Evolutionary conservation across 2,797 vertebrate species (phyloP), one percentile per base, ranked within the genome.

Genomic region (Labroides dimidiatus): DNA sequence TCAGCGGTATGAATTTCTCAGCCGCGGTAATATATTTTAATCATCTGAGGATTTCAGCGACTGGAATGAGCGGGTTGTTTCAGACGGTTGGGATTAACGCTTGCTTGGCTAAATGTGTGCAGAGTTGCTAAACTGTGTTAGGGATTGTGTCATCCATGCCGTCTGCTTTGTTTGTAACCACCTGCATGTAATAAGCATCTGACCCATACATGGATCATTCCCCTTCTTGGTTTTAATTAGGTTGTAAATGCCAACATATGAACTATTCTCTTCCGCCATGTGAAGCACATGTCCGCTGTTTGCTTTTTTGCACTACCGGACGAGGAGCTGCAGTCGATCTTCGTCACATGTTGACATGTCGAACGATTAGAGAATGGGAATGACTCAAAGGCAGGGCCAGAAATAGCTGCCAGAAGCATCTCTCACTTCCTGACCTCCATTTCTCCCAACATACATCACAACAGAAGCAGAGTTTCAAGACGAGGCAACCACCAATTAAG

Each of bases 161-260:
- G 52, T 49, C 49, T 52, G 44, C 69, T 67, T 56, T 77, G 63
- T 69, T 68, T 43, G 57, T 8, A 37, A 37, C 61, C 66, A 81
- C 80, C 72, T 80, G 68, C 17, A 13, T 76, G 57, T 81, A 85
- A 82, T 74, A 58, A 88, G 70, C 55, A 50, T 52, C 76, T 87
- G 87, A 87, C 77, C 79, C 60, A 30, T 24, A 51, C 43, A 55
- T 50, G 67, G 70, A 81, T 87, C 80, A 69, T 82, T 83, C 78
- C 79, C 80, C 64, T 65, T 62, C 74, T 75, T 67, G 57, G 43
- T 75, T 91, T 93, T 93, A 90, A 94, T 92, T 89, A 92, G 87
- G 73, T 84, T 89, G 80, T 80, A 90, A 94, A 94, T 93, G 92
- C 91, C 92, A 93, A 72, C 80, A 84, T 79, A 73, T 75, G 82